Evolutionary conservation across 1,140 invertebrate species (phyloP).

Genomic region (Drosophila lowei): DNA sequence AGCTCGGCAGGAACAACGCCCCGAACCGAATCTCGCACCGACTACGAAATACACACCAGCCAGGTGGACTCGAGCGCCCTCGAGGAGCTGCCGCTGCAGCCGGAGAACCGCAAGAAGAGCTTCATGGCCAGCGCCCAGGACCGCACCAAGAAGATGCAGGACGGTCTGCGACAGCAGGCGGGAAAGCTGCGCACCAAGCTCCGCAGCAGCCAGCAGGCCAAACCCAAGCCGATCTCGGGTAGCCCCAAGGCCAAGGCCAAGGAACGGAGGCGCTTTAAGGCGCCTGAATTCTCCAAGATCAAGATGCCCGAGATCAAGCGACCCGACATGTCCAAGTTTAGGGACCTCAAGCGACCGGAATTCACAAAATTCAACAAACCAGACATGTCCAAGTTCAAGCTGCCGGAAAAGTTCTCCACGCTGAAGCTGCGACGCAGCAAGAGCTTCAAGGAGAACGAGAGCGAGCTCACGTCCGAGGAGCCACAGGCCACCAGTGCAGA

Average conservation of each 20-base stretch:
- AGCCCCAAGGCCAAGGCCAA: constrained; percentile 79
- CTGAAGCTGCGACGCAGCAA: constrained; percentile 75
- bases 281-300: constrained; percentile 82
- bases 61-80: constrained; percentile 87
- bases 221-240: constrained; percentile 75
- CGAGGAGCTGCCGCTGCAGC: constrained; percentile 86
- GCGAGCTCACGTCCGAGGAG: constrained; percentile 46
- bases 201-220: constrained; percentile 83
- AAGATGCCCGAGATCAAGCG: constrained; percentile 86
- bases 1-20: constrained; percentile 83
- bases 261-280: constrained; percentile 76
- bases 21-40: constrained; percentile 85
- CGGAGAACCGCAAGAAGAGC: constrained; percentile 85
- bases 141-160: constrained; percentile 84
- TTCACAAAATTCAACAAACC: constrained; percentile 83
- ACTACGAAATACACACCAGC: constrained; percentile 87
- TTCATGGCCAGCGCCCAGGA: constrained; percentile 84
- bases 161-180: constrained; percentile 85
- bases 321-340: constrained; percentile 85
- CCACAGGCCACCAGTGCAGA: constrained; percentile 25
- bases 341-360: constrained; percentile 83
- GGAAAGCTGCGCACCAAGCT: constrained; percentile 86
- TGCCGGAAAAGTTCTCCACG: constrained; percentile 85
- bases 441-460: constrained; percentile 78
- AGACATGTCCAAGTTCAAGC: constrained; percentile 86